These are phyloP conservation scores for Diadumene lineata DNA, from an alignment of 92 coral and sea anemone species.

Conservation along the genomic window DNA sequence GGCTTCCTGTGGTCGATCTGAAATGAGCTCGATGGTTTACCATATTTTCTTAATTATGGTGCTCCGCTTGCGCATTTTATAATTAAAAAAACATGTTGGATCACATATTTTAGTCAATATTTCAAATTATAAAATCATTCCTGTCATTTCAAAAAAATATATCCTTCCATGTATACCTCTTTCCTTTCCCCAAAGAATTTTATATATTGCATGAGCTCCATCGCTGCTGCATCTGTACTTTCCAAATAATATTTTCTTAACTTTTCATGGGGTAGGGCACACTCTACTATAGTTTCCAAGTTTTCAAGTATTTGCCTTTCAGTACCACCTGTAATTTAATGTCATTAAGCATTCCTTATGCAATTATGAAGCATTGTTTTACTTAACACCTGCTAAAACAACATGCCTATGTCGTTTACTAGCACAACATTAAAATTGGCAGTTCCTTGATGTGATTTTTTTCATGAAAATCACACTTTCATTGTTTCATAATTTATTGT, in stretches of 20 bases:
- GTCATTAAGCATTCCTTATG: not conserved
- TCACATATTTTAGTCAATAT: too few relatives aligned
- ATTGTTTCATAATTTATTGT: too few relatives aligned
- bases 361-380: too few relatives aligned
- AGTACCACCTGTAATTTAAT: not conserved
- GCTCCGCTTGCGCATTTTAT: too few relatives aligned
- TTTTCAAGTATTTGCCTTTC: not conserved
- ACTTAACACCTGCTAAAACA: too few relatives aligned
- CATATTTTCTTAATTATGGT: too few relatives aligned
- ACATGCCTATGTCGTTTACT: not conserved
- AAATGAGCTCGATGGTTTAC: too few relatives aligned
- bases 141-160: too few relatives aligned
- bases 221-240: slow-evolving; percentile 15
- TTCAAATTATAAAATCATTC: too few relatives aligned
- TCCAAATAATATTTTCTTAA: slow-evolving; percentile 13
- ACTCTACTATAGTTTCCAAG: slow-evolving; percentile 18
- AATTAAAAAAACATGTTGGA: too few relatives aligned
- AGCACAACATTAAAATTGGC: not conserved
- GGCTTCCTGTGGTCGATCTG: too few relatives aligned
- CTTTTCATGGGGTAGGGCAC: slow-evolving; percentile 25
- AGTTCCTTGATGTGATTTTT: not conserved
- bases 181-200: slow-evolving; percentile 15
- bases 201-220: slow-evolving; percentile 9
- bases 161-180: too few relatives aligned
- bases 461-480: not conserved